Evolutionary conservation across 1,140 invertebrate species (phyloP).

Genomic region (Drosophila pallidifrons): DNA sequence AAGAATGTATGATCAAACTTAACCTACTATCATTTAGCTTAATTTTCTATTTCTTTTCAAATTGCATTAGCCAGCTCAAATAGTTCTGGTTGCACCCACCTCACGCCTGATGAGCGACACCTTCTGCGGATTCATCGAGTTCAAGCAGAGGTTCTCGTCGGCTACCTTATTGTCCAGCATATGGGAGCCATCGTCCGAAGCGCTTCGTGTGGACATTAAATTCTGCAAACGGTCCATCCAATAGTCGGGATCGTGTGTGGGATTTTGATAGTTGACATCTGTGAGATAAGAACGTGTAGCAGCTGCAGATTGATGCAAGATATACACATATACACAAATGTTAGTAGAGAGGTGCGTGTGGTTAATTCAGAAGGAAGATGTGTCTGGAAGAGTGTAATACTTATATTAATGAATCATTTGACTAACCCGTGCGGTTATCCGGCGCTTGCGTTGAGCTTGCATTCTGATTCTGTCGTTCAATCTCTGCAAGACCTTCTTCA

Average conservation of each 20-base stretch:
- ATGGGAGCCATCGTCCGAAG: conserved; percentile 58
- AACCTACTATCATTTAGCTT: background rate
- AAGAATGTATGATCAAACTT: background rate
- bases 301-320: conserved; percentile 54
- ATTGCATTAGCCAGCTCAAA: background rate
- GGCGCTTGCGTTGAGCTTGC: conserved; percentile 44
- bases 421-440: conserved; percentile 68
- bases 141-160: conserved; percentile 83
- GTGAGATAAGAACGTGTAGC: conserved; percentile 76
- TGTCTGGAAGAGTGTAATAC: conserved; percentile 9
- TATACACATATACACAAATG: conserved; percentile 23
- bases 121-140: conserved; percentile 78
- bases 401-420: background rate
- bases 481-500: conserved; percentile 92
- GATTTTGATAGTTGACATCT: conserved; percentile 77
- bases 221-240: conserved; percentile 82
- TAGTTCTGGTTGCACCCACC: conserved; percentile 44
- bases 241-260: conserved; percentile 71
- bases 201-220: conserved; percentile 54
- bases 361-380: conserved; percentile 45
- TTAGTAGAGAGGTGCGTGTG: conserved; percentile 36
- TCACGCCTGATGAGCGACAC: conserved; percentile 74
- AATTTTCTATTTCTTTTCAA: background rate
- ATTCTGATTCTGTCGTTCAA: conserved; percentile 86
- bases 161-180: conserved; percentile 82